Conservation (phyloP, 2,888 invertebrate species). For the Coremacera marginata region DNA sequence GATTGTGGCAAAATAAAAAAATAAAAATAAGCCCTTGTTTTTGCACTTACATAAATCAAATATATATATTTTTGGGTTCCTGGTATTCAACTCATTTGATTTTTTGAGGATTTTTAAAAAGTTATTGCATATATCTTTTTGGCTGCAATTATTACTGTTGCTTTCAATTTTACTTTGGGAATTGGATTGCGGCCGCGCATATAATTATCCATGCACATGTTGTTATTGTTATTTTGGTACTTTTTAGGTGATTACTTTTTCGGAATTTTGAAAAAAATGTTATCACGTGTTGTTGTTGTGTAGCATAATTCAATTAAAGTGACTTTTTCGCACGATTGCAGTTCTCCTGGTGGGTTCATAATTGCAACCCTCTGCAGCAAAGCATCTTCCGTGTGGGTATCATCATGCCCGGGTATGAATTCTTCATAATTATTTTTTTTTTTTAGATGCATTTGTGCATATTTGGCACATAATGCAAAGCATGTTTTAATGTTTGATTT, state of each 20-base stretch:
- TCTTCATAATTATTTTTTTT: not conserved
- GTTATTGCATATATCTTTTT: too few relatives aligned
- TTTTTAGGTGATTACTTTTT: constrained; percentile 7
- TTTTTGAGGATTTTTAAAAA: too few relatives aligned
- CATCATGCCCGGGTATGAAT: not conserved
- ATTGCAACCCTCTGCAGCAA: constrained; percentile 6
- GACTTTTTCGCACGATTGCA: constrained; percentile 45
- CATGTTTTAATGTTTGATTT: not conserved
- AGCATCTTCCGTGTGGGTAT: constrained; percentile 4
- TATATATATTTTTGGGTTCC: too few relatives aligned
- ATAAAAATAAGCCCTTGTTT: not conserved
- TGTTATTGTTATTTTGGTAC: not conserved
- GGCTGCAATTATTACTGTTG: not conserved
- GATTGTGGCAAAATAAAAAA: not conserved
- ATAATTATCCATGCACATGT: constrained; percentile 34
- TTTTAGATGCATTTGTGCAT: constrained; percentile 34
- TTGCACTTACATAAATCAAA: too few relatives aligned
- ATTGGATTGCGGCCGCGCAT: constrained; percentile 37
- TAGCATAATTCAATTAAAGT: constrained; percentile 45
- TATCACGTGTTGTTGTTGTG: constrained; percentile 29
- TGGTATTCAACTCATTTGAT: too few relatives aligned
- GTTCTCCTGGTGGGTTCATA: constrained; percentile 25
- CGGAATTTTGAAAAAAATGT: not conserved
- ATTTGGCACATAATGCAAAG: constrained; percentile 35
- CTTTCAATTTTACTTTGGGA: not conserved